A percentile compares a stretch with the other conserved stretches of the same genome.
These are phyloP conservation scores for Cephus sareptanus DNA, from an alignment of 2,888 invertebrate genomes.

Conservation along the genomic window DNA sequence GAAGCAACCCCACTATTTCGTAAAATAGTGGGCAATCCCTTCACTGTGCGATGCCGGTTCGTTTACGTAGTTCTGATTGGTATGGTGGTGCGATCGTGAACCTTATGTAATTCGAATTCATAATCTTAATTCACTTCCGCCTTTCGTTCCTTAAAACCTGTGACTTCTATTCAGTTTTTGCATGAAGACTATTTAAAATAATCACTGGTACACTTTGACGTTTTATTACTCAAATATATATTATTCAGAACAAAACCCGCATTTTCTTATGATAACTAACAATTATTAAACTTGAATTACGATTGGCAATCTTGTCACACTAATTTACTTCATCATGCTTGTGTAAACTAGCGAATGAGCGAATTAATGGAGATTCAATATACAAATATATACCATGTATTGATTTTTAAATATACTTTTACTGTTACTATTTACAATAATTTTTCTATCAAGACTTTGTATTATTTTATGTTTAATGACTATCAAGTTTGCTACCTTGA, in stretches of 20 bases:
- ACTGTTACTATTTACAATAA: neutral
- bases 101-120: conserved; percentile 18
- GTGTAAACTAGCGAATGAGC: neutral
- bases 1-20: conserved; percentile 38
- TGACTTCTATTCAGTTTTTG: neutral
- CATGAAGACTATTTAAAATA: neutral
- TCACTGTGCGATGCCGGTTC: conserved; percentile 27
- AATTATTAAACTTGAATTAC: neutral
- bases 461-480: neutral
- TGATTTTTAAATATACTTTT: neutral
- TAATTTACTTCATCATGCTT: neutral
- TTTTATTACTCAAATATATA: neutral
- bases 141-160: conserved; percentile 23
- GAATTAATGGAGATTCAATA: neutral
- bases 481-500: neutral
- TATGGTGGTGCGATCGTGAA: conserved; percentile 6
- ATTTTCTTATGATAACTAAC: neutral
- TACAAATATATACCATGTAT: neutral
- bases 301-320: neutral
- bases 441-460: neutral
- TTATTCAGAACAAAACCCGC: neutral
- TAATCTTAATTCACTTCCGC: conserved; percentile 28
- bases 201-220: neutral
- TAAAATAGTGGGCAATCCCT: conserved; percentile 28
- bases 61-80: neutral